phyloP scores from a whole-genome alignment of 2,888 invertebrate genomes.

The Diarsia dahlii region DNA sequence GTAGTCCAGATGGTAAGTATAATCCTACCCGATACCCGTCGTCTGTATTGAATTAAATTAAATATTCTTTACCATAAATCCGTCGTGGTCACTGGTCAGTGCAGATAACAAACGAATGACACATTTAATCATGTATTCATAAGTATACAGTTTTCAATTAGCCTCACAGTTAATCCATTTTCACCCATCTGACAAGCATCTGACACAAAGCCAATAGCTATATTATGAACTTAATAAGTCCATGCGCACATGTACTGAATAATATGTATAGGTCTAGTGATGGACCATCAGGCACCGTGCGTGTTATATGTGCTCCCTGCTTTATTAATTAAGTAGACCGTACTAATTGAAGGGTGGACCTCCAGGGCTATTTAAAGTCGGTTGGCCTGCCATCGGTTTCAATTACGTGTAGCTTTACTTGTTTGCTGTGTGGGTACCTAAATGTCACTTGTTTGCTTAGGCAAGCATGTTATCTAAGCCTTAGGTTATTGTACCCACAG shows the following conservation, averaged over 20 bases:
- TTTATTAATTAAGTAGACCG: slow-evolving; percentile 86
- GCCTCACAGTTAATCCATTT: slow-evolving; percentile 39
- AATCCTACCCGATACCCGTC: not conserved
- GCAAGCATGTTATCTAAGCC: not conserved
- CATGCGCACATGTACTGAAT: slow-evolving; percentile 18
- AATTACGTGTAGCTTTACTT: slow-evolving; percentile 34
- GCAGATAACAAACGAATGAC: slow-evolving; percentile 22
- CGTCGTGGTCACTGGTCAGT: slow-evolving; percentile 11
- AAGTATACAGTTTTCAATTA: slow-evolving; percentile 58
- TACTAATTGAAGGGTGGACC: slow-evolving; percentile 78
- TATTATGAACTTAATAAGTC: slow-evolving; percentile 40
- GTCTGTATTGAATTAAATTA: slow-evolving; percentile 9
- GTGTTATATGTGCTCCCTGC: slow-evolving; percentile 39
- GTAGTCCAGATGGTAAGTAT: no score
- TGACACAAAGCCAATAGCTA: slow-evolving; percentile 29
- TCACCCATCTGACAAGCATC: no score
- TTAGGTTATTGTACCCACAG: not conserved
- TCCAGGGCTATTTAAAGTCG: slow-evolving; percentile 72
- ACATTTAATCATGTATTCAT: slow-evolving; percentile 53
- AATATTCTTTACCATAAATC: slow-evolving; percentile 8
- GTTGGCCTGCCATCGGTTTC: slow-evolving; percentile 62
- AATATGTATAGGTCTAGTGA: slow-evolving; percentile 12
- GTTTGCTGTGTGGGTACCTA: slow-evolving; percentile 22
- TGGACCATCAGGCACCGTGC: slow-evolving; percentile 19
- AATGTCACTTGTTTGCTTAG: slow-evolving; percentile 44